These are phyloP conservation scores for Macrobrachium nipponense DNA, from an alignment of 1,140 invertebrate species.

Conservation along the genomic window DNA sequence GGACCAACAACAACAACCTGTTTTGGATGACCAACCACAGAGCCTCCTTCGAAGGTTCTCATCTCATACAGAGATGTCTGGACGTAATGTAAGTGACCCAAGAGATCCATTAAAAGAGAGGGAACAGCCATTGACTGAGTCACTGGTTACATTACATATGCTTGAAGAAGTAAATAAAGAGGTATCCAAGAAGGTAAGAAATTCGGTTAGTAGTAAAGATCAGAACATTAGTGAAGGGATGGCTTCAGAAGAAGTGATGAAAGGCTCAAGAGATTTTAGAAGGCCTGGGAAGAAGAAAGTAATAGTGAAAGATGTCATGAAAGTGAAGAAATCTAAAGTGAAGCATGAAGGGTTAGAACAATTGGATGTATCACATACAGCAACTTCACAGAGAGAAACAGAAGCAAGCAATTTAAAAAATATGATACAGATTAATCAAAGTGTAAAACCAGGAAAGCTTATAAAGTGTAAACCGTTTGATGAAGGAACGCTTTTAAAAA, in stretches of 20 bases:
- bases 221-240: constrained; percentile 4
- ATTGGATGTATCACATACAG: neutral
- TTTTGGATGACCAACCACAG: constrained; percentile 71
- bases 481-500: neutral
- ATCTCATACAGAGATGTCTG: constrained; percentile 45
- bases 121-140: neutral
- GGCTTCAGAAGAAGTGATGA: constrained; percentile 8
- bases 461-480: neutral
- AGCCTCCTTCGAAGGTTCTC: constrained; percentile 66
- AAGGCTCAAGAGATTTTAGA: constrained; percentile 26
- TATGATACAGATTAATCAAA: too few relatives aligned
- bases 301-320: neutral
- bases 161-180: too few relatives aligned
- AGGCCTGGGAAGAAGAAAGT: constrained; percentile 29
- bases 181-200: too few relatives aligned
- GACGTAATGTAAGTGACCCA: constrained; percentile 34
- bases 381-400: too few relatives aligned
- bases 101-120: neutral
- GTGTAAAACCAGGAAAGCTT: too few relatives aligned
- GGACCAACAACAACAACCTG: constrained; percentile 71
- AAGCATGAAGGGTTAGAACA: neutral
- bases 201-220: neutral
- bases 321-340: constrained; percentile 19
- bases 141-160: too few relatives aligned
- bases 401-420: too few relatives aligned